Conservation (phyloP, 2,888 invertebrate species). For the Melanostoma mellinum region DNA sequence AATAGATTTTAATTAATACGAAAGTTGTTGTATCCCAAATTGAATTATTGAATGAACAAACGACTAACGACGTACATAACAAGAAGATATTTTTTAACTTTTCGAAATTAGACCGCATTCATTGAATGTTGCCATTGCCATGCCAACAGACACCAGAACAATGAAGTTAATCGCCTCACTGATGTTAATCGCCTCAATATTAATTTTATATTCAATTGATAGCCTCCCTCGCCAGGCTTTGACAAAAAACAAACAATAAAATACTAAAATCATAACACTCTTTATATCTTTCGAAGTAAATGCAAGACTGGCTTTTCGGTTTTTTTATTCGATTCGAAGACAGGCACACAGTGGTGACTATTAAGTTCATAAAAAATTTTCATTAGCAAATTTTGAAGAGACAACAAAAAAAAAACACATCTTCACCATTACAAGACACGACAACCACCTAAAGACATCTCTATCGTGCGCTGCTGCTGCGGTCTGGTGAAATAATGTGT, state of each 20-base stretch:
- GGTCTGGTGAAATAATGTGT: slow-evolving; percentile 55
- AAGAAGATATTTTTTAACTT: neutral
- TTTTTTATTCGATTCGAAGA: neutral
- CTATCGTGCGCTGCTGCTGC: slow-evolving; percentile 54
- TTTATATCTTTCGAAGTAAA: neutral
- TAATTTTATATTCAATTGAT: neutral
- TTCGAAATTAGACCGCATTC: too few species aligned
- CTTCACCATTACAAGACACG: slow-evolving; percentile 49
- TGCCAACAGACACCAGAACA: neutral
- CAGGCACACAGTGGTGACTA: slow-evolving; percentile 10
- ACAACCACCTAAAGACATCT: slow-evolving; percentile 61
- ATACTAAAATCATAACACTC: slow-evolving; percentile 5
- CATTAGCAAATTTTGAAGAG: slow-evolving; percentile 14
- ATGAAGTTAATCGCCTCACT: neutral
- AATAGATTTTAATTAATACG: slow-evolving; percentile 55
- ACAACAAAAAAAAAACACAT: slow-evolving; percentile 29
- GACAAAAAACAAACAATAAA: slow-evolving; percentile 8
- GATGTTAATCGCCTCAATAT: slow-evolving; percentile 29
- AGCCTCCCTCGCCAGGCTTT: too few species aligned
- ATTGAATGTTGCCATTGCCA: too few species aligned
- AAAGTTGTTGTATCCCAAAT: slow-evolving; percentile 30
- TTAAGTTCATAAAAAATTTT: slow-evolving; percentile 26
- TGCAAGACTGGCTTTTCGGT: neutral
- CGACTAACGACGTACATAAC: slow-evolving; percentile 16
- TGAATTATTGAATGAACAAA: slow-evolving; percentile 30